Conservation (phyloP, 1,140 invertebrate genomes). For the Drosophila malerkotliana region DNA sequence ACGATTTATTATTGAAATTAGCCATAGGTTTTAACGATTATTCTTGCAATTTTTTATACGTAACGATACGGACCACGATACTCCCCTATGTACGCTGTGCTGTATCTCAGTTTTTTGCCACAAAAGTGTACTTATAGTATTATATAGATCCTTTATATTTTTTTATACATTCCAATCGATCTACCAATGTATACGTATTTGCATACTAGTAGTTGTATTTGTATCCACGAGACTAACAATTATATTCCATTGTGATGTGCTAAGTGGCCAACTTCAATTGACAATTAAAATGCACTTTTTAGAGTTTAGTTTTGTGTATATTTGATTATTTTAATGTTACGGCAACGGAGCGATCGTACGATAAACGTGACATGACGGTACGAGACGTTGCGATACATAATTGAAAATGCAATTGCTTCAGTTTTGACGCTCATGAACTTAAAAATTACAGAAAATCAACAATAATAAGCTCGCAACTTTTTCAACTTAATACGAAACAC, state of each 20-base stretch:
- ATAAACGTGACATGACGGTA: constrained; percentile 48
- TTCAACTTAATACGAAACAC: constrained; percentile 70
- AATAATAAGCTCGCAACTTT: constrained; percentile 75
- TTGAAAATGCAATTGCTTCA: constrained; percentile 81
- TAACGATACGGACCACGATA: constrained; percentile 20
- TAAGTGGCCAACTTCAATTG: constrained; percentile 65
- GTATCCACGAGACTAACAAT: constrained; percentile 53
- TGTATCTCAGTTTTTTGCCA: constrained; percentile 35
- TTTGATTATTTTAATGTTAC: constrained; percentile 80
- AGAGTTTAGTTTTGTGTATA: constrained; percentile 68
- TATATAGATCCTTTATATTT: constrained; percentile 61
- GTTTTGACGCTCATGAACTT: constrained; percentile 75
- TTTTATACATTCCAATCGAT: constrained; percentile 70
- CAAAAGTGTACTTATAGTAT: constrained; percentile 84
- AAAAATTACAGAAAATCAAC: constrained; percentile 81
- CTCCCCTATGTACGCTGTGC: constrained; percentile 17
- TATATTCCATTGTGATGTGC: constrained; percentile 73
- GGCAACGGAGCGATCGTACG: constrained; percentile 73
- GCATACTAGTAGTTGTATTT: constrained; percentile 12
- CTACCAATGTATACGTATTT: constrained; percentile 45
- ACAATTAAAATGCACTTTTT: constrained; percentile 65
- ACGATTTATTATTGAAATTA: constrained; percentile 27
- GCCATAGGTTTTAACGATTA: constrained; percentile 21
- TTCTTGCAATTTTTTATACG: constrained; percentile 61
- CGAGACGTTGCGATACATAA: constrained; percentile 68